Evolutionary conservation across 2,113 vertebrate species (phyloP), one percentile per base, ranked within the genome.

Genomic region (Phoxinus phoxinus): DNA sequence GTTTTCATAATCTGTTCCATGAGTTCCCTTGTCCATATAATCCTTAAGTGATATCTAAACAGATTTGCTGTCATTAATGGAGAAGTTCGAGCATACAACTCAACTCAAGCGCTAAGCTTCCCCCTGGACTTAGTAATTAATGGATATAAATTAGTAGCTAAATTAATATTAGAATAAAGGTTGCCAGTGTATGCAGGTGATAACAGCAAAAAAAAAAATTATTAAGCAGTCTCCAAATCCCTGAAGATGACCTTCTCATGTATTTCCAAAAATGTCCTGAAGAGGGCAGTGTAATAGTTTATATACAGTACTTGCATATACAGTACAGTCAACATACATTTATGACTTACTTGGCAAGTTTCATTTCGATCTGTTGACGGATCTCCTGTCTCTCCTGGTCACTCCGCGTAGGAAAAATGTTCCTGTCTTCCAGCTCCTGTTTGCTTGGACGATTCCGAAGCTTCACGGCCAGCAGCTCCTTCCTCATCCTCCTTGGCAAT

Each of bases 291-390:
- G 79, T 69, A n/a, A 81, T 81, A 69, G 67, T 51, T 81, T 9
- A 30, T 63, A 32, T 27, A 35, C 32, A 35, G 32, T 35, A 25
- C 11, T 15, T n/a, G 19, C 6, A 25, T 44, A 44, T 25, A 41
- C 35, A 46, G 75, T n/a, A n/a, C 3, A 78, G 67, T 71, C 25
- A 19, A 17, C 11, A 41, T 21, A 13, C n/a, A 67, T 46, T 12
- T 56, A 53, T 84, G 87, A 78, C 97, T 97, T 94, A 99, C 97
- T 98, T 99, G 86, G 97, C 97, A 11, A 99, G 97, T 89, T 97
- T 98, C 96, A 97, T 96, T 89, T 99, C 98, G 11, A 99, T 99
- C 94, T 99, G 98, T 93, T 98, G 97, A 81, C 98, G 96, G 44
- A 99, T 98, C 91, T 99, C 97, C 94, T 97, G 98, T 23, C 98